Conservation (phyloP, 23 tunicate genomes). For the Botrylloides violaceus region DNA sequence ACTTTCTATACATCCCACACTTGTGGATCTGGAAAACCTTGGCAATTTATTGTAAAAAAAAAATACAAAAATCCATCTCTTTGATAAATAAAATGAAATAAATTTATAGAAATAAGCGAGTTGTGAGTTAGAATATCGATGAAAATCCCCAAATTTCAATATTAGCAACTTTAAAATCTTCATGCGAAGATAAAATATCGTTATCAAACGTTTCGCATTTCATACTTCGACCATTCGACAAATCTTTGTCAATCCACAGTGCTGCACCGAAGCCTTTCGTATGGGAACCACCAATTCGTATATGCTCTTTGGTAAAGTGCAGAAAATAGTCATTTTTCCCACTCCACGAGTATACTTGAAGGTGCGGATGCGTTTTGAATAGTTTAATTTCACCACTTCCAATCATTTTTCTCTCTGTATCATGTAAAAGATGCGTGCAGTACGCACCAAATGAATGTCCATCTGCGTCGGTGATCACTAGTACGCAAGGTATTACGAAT, state of each 20-base stretch:
- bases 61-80: too few relatives aligned
- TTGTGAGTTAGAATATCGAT: too few relatives aligned
- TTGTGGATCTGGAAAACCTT: too few relatives aligned
- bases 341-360: constrained; percentile 3
- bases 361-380: neutral
- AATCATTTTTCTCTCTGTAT: neutral
- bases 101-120: too few relatives aligned
- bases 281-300: constrained; percentile 6
- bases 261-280: neutral
- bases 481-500: neutral
- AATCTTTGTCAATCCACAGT: neutral
- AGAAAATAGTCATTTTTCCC: constrained; percentile 3
- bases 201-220: constrained; percentile 14
- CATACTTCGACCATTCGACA: constrained; percentile 7
- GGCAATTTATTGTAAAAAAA: too few relatives aligned
- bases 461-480: neutral
- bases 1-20: too few relatives aligned
- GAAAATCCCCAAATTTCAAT: constrained; percentile 24
- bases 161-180: neutral
- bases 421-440: neutral
- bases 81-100: too few relatives aligned
- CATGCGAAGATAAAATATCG: constrained; percentile 1
- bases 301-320: constrained; percentile 5
- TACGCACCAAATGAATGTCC: neutral
- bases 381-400: constrained; percentile 18